Evolutionary conservation across 2,113 vertebrate genomes (phyloP).

Genomic region (Paramormyrops kingsleyae): DNA sequence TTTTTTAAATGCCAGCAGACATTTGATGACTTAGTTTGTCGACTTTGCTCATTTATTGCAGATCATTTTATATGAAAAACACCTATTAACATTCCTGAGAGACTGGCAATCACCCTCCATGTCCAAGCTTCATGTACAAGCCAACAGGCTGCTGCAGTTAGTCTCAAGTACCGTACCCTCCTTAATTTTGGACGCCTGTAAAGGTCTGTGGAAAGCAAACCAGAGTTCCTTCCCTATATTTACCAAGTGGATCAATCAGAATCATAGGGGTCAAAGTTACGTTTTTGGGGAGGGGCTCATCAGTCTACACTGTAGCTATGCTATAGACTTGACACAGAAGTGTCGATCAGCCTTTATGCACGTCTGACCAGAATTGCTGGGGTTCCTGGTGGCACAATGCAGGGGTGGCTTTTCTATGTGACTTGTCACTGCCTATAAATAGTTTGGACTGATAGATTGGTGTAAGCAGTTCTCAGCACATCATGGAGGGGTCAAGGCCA

Average conservation of each 20-base stretch:
- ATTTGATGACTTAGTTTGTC: neutral
- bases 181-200: neutral
- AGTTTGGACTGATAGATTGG: neutral
- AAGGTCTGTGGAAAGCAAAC: neutral
- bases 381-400: neutral
- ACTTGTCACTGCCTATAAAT: neutral
- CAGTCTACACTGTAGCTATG: neutral
- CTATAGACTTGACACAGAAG: neutral
- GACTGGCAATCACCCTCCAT: neutral
- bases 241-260: neutral
- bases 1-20: neutral
- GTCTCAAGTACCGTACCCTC: neutral
- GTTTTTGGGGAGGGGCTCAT: neutral
- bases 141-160: neutral
- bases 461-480: neutral
- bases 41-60: neutral
- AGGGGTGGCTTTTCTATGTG: neutral
- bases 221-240: neutral
- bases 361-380: neutral
- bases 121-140: neutral
- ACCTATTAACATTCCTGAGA: neutral
- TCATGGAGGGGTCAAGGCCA: neutral
- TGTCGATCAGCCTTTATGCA: neutral
- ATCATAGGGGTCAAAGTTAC: neutral
- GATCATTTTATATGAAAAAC: neutral